Evolutionary conservation across 2,797 vertebrate species (phyloP).

Genomic region (Pogonophryne albipinna): DNA sequence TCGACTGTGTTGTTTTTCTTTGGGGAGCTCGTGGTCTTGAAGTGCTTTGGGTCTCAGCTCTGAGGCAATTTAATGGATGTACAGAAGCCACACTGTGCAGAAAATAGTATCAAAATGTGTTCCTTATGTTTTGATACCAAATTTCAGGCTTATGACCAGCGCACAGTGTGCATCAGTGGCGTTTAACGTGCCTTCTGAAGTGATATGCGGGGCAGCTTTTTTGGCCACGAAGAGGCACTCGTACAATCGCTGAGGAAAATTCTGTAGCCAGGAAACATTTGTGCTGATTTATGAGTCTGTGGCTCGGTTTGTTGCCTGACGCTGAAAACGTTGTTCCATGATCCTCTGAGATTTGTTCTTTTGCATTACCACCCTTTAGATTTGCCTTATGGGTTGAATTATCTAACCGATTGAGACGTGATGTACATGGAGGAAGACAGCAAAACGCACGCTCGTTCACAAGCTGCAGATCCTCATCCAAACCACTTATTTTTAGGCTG

Average conservation of each 20-base stretch:
- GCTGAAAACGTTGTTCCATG: constrained; percentile 41
- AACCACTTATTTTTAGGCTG: constrained; percentile 34
- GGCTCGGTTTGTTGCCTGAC: constrained; percentile 36
- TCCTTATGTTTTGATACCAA: constrained; percentile 65
- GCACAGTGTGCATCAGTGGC: constrained; percentile 23
- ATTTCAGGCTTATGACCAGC: constrained; percentile 25
- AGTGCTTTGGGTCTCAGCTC: constrained; percentile 83
- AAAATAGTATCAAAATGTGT: constrained; percentile 69
- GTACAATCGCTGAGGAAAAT: constrained; percentile 31
- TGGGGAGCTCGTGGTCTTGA: constrained; percentile 83
- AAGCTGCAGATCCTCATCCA: constrained; percentile 34
- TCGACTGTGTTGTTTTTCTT: constrained; percentile 84
- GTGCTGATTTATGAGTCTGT: constrained; percentile 47
- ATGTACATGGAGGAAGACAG: constrained; percentile 14
- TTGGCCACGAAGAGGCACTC: constrained; percentile 14
- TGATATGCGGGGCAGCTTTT: constrained; percentile 39
- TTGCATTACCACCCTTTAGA: constrained; percentile 19
- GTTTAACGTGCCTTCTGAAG: constrained; percentile 30
- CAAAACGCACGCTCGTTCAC: constrained; percentile 5
- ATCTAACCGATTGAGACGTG: constrained; percentile 11
- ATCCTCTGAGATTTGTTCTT: constrained; percentile 18
- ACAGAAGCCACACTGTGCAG: constrained; percentile 63
- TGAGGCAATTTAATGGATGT: constrained; percentile 68
- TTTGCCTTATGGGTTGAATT: constrained; percentile 37
- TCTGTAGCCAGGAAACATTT: constrained; percentile 57